Conservation (phyloP, 2,888 invertebrate genomes). For the Formica aserva region DNA sequence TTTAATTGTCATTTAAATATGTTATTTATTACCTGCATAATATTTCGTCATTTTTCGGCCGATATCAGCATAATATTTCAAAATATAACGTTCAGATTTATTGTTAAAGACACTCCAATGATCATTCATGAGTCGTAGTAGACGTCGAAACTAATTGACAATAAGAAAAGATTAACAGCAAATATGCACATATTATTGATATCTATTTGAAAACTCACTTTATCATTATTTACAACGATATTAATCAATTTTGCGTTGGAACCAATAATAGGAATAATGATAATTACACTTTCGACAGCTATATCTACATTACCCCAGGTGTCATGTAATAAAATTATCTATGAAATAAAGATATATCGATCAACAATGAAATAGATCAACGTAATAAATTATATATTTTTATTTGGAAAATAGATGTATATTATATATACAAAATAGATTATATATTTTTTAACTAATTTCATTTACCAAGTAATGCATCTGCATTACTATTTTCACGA, state of each 20-base stretch:
- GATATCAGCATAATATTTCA: constrained; percentile 25
- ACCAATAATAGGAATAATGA: neutral
- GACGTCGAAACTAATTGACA: constrained; percentile 1
- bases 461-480: neutral
- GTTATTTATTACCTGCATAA: constrained; percentile 4
- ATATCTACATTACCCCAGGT: constrained; percentile 3
- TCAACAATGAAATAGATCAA: neutral
- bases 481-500: neutral
- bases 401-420: neutral
- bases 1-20: neutral
- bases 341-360: neutral
- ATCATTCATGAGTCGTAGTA: constrained; percentile 10
- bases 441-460: neutral
- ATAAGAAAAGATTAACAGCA: neutral
- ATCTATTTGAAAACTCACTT: constrained; percentile 6
- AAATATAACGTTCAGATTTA: neutral
- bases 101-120: constrained; percentile 17
- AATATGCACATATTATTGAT: neutral
- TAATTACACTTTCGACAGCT: neutral
- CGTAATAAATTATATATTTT: neutral
- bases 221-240: constrained; percentile 12
- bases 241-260: neutral
- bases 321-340: constrained; percentile 7
- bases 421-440: too few relatives aligned
- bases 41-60: neutral